phyloP scores from a whole-genome alignment of 2,888 invertebrate species.

The Shargacucullia verbasci region DNA sequence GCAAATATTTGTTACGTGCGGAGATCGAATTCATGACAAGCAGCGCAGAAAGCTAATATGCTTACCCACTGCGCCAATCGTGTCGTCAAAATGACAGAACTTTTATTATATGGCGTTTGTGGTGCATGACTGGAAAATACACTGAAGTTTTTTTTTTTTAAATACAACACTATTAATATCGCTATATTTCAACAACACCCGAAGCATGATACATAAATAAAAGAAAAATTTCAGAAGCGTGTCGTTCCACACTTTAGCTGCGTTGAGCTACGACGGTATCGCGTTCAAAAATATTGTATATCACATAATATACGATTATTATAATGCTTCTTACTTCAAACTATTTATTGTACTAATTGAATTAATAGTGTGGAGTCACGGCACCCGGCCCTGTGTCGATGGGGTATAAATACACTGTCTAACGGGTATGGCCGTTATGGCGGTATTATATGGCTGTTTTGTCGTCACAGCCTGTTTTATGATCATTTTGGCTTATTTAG shows the following conservation, averaged over 20 bases:
- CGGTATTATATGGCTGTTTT: slow-evolving; percentile 33
- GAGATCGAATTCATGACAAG: no score
- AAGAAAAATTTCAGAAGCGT: slow-evolving; percentile 59
- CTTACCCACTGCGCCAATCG: no score
- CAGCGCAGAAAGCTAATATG: no score
- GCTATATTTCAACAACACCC: slow-evolving; percentile 12
- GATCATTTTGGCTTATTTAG: slow-evolving; percentile 41
- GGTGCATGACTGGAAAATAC: no score
- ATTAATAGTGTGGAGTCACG: slow-evolving; percentile 83
- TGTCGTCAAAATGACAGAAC: no score
- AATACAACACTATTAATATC: no score
- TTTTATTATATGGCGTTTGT: no score
- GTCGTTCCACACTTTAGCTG: slow-evolving; percentile 65
- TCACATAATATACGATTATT: slow-evolving; percentile 83
- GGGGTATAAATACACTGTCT: slow-evolving; percentile 33
- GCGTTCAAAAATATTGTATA: slow-evolving; percentile 86
- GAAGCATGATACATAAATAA: slow-evolving; percentile 22
- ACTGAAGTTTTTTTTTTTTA: no score
- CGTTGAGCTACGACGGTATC: slow-evolving; percentile 69
- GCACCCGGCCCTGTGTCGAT: slow-evolving; percentile 49
- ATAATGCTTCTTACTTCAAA: slow-evolving; percentile 79
- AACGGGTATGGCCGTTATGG: slow-evolving; percentile 5
- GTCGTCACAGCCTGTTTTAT: slow-evolving; percentile 43
- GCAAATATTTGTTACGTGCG: no score
- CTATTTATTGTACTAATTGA: slow-evolving; percentile 86